Base-by-base conservation (phyloP, 2,113 vertebrate species). In the Aptenodytes patagonicus region DNA sequence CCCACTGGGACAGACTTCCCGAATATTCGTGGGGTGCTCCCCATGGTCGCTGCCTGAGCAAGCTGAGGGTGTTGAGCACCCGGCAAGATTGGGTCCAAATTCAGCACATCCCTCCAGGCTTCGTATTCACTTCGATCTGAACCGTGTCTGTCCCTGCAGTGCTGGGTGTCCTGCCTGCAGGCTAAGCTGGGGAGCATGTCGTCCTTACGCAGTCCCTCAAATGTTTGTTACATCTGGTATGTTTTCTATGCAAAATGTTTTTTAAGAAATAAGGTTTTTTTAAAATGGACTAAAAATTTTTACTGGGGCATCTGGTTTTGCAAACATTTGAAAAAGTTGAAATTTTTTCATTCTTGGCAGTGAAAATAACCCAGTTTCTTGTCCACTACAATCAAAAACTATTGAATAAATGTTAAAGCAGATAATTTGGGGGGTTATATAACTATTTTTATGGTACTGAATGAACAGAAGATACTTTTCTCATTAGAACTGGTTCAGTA, bases 261-360 rank as follows among this genome's bases (percentile, higher is more conserved):
- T 77, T 91, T 71, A 93, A 96, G 78, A 69, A 93, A 72, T 49
- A 57, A 36, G 21, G 21, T 11, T 69, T 81, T 82, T 83, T 60
- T 9, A 31, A 91, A 91, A 78, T 0, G 3, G 47, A n/a, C 61
- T 81, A 40, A 65, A 83, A 38, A 25, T 6, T 78, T 90, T 90
- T 90, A 85, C 51, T 77, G 31, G 81, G 92, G 81, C 83, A 94
- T 89, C 92, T 95, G 95, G 81, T 58, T 88, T 94, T 78, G 76
- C n/a, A 83, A 80, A 93, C 96, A 92, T 83, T 95, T 80, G 55
- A 60, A 90, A 91, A 95, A 40, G 11, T 26, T 72, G 80, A 78
- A 28, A 16, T 68, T 84, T 95, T 84, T 93, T 72, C 51, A 32
- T 76, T 75, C 94, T 75, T 93, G 72, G 80, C 72, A 82, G 55